phyloP scores from a whole-genome alignment of 1,140 invertebrate genomes.

The Brachystomella parvula region DNA sequence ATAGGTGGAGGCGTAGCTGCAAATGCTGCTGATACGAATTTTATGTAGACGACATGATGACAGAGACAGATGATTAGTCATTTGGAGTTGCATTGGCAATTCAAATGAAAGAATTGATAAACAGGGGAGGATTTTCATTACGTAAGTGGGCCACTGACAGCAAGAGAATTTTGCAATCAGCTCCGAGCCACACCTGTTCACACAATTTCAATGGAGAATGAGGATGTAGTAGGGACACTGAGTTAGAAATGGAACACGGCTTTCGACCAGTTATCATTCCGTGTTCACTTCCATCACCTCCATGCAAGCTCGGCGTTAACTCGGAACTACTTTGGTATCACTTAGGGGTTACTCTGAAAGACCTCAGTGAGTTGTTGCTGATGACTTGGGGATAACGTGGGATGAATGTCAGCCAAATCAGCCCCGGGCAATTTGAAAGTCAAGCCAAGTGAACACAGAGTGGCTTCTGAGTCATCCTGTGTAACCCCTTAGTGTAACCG shows the following conservation, averaged over 20 bases:
- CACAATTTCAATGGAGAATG: not conserved
- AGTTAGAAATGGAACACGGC: not conserved
- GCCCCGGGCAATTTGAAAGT: no score
- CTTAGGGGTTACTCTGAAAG: no score
- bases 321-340: no score
- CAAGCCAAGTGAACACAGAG: no score
- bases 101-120: slow-evolving; percentile 14
- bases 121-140: not conserved
- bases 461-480: no score
- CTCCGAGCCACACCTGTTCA: not conserved
- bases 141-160: slow-evolving; percentile 18
- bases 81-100: no score
- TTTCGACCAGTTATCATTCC: not conserved
- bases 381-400: no score
- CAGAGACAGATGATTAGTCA: not conserved
- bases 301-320: no score
- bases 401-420: no score
- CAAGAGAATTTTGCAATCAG: not conserved
- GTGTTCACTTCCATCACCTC: slow-evolving; percentile 34
- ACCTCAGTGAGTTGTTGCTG: no score
- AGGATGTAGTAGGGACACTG: not conserved
- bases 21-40: slow-evolving; percentile 1
- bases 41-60: slow-evolving; percentile 14
- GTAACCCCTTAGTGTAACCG: no score
- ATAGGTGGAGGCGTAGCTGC: slow-evolving; percentile 31